Conservation (phyloP, 2,797 vertebrate genomes). For the Hypotaenidia okinawae region DNA sequence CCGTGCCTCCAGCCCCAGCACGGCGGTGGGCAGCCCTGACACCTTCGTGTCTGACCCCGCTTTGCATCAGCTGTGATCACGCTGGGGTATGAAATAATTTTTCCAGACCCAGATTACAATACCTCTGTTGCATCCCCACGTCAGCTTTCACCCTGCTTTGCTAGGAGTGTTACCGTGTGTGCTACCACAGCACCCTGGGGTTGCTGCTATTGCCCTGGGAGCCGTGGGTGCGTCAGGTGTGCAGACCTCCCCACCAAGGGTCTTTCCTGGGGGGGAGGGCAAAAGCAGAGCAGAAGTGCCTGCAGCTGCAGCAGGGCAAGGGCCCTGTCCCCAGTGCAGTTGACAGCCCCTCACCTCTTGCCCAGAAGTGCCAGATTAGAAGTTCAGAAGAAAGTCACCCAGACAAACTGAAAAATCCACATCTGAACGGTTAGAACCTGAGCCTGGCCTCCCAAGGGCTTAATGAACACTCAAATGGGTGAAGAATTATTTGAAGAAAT, state of each 20-base stretch:
- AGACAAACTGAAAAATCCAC: background rate
- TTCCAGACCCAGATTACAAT: background rate
- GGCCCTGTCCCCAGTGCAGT: background rate
- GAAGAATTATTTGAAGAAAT: background rate
- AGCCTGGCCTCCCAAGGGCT: rapidly evolving
- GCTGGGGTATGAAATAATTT: background rate
- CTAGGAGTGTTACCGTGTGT: rapidly evolving
- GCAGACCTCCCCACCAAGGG: background rate
- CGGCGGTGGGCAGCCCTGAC: background rate
- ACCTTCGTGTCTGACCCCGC: background rate
- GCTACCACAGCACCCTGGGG: background rate
- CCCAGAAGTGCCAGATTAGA: background rate
- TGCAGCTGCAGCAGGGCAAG: background rate
- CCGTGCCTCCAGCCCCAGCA: background rate
- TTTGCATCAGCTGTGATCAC: background rate
- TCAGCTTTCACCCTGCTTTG: background rate
- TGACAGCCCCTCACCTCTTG: background rate
- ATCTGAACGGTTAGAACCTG: background rate
- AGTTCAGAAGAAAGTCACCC: background rate
- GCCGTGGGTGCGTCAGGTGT: background rate
- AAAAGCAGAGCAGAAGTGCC: background rate
- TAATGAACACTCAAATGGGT: background rate
- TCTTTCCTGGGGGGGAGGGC: background rate
- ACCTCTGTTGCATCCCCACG: background rate
- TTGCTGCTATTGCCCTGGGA: background rate